Evolutionary conservation across 2,888 invertebrate species (phyloP), one percentile per base, ranked within the genome.

Genomic region (Cerceris ruficornis): DNA sequence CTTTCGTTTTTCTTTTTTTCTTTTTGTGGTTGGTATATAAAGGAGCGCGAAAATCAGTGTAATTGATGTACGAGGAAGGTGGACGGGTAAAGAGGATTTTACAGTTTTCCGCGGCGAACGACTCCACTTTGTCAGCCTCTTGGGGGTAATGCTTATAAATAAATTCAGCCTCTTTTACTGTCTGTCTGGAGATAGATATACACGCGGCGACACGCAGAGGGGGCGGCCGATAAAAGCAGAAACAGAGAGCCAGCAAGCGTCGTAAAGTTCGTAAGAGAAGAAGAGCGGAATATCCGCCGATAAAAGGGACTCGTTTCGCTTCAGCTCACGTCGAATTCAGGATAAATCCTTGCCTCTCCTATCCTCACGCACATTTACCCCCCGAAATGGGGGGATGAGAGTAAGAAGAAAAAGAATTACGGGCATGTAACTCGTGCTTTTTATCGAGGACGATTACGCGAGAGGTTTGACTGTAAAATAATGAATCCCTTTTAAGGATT

Each of bases 271-370:
- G 61, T 61, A 28, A 64, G 70, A 61, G 66, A 50, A 28, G 50
- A 59, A 66, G 59, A 55, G 7, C 46, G 55, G 68, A 58, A 72
- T 72, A 71, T 79, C 58, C 69, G 57, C 62, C 82, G 83, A 84
- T 82, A 84, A 84, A 84, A 75, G 65, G 66, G 66, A 79, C 76
- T 77, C 80, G 73, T 80, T 80, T 80, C 28, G 61, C 64, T 82
- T 77, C 77, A 73, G 61, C 39, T 80, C 79, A 67, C 75, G 77
- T 82, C 75, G 76, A 77, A 65, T 82, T 77, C 66, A 13, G 58
- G 61, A 84, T 80, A 77, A 84, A 80, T 80, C 69, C 60, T 39
- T 13, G 39, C 50, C 28, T 41, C n/a, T 28, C 13, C 57, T 42
- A 39, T 75, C 66, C 70, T 74, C 70, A 69, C 59, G 55, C 64